Base-by-base conservation (phyloP, 2,797 vertebrate genomes). In the Choloepus didactylus region DNA sequence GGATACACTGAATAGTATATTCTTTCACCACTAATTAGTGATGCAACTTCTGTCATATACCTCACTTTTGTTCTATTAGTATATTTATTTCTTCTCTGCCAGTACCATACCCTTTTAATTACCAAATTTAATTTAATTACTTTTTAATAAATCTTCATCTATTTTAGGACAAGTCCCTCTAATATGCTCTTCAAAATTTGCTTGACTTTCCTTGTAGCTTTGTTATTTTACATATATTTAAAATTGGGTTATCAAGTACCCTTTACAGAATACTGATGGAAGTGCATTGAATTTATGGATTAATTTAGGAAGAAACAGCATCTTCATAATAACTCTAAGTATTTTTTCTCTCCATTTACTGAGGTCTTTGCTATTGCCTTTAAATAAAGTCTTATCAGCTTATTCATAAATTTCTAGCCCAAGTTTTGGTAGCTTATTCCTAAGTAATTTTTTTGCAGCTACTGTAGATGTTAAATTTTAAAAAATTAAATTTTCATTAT, bases 371-470 rank as follows among this genome's bases (percentile, higher is more conserved):
- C 38, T 79, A 77, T 80, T 96, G 11, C 19, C 54, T 87, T 91
- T 66, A 84, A 83, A 35, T 82, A 46, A 64, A 89, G 10, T 89
- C 86, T 86, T 89, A 5, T 31, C 49, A 64, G 10, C 77, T 59
- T 60, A 82, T 79, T 93, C 51, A 56, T 38, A 75, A 46, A 64
- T 85, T 72, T 91, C 23, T 67, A 89, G 31, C 6, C 41, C 70
- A 94, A 80, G 73, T 79, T 91, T 62, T 79, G 6, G 66, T 89
- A 91, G 14, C 66, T 95, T 93, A 15, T 62, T 60, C 27, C n/a
- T 75, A 82, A 84, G 15, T 51, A 35, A 0, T 1, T 46, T 0
- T 51, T 69, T 70, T 92, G 7, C 14, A 69, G 38, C 15, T 69
- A 85, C n/a, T 41, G 4, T 80, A 83, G 60, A 41, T 82, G 29